Evolutionary conservation across 2,113 vertebrate species (phyloP).

Genomic region (Gavia stellata): DNA sequence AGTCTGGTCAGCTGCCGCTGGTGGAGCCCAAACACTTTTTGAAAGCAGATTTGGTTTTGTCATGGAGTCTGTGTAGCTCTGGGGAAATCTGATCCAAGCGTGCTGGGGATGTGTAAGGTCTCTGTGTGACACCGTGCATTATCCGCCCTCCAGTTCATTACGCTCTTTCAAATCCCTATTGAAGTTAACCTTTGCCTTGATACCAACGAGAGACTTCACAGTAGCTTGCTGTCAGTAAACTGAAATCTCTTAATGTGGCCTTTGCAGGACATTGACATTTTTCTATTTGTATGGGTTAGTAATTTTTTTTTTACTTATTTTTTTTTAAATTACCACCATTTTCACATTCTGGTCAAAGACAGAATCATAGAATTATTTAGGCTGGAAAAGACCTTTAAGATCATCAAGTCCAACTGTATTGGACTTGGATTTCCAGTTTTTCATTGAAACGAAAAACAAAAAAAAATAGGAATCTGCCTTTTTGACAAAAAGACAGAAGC

Average conservation of each 20-base stretch:
- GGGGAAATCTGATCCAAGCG: no score
- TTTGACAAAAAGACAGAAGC: background rate
- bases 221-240: background rate
- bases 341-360: background rate
- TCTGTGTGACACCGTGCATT: background rate
- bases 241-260: background rate
- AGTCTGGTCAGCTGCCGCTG: rapidly evolving
- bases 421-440: background rate
- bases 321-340: background rate
- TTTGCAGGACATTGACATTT: background rate
- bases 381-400: no score
- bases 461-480: background rate
- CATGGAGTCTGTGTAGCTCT: background rate
- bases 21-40: background rate
- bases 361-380: no score
- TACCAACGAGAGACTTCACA: background rate
- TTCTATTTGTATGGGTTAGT: background rate
- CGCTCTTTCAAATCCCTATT: background rate
- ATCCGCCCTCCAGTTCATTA: background rate
- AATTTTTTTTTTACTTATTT: background rate
- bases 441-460: no score
- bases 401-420: no score
- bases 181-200: background rate
- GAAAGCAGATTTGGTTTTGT: background rate
- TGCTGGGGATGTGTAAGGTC: background rate